Percentiles rank a stretch among this genome's conserved stretches.
Evolutionary conservation across 1,140 invertebrate genomes (phyloP).

Genomic region (Bathynomus jamesi): DNA sequence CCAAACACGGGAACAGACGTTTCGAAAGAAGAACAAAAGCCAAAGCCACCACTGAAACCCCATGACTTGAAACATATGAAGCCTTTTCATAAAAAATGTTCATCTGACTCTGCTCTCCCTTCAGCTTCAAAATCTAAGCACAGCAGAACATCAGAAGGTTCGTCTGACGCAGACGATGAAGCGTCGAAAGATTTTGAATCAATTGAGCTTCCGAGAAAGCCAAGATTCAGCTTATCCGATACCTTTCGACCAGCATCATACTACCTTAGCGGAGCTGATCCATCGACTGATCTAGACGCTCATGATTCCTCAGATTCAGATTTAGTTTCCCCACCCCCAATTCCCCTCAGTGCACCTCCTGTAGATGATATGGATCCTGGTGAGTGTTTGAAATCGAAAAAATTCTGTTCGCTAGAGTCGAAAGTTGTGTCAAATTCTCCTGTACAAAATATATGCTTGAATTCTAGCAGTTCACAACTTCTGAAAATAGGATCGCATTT

Average conservation of each 20-base stretch:
- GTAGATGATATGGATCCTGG: constrained; percentile 42
- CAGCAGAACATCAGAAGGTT: constrained; percentile 31
- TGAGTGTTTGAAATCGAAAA: background rate
- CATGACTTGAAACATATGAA: constrained; percentile 21
- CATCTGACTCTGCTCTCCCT: constrained; percentile 19
- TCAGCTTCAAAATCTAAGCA: constrained; percentile 18
- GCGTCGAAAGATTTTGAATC: constrained; percentile 66
- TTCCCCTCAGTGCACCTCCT: constrained; percentile 65
- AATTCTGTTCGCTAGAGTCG: background rate
- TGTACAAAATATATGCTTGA: background rate
- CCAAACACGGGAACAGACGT: constrained; percentile 23
- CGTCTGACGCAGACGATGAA: constrained; percentile 77
- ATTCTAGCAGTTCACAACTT: background rate
- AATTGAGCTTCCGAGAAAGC: constrained; percentile 56
- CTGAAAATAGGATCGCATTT: background rate
- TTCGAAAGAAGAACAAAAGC: constrained; percentile 18
- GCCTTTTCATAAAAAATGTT: constrained; percentile 15
- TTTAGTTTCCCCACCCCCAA: constrained; percentile 67
- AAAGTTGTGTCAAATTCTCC: background rate
- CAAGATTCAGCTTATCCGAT: constrained; percentile 72
- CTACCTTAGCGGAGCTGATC: constrained; percentile 56
- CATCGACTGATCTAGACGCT: constrained; percentile 40
- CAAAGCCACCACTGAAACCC: constrained; percentile 25
- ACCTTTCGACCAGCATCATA: constrained; percentile 78
- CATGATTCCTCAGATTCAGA: constrained; percentile 76